These are phyloP conservation scores for Pentalonia nigronervosa DNA, from an alignment of 1,140 invertebrate genomes.

Conservation along the genomic window DNA sequence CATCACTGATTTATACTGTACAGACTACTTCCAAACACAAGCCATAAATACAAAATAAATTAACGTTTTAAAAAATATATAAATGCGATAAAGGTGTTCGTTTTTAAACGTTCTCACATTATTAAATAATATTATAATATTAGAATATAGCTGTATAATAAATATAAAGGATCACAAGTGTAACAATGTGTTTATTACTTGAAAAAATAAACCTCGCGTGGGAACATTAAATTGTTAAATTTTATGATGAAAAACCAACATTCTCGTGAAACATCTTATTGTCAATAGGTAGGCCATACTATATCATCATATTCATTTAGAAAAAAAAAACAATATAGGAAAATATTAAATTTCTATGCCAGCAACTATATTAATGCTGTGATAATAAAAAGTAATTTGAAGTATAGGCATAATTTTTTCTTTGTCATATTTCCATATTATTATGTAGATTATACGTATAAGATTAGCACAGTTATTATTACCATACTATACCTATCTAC, in stretches of 20 bases:
- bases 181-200: not conserved
- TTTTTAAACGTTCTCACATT: not conserved
- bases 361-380: not conserved
- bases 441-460: not conserved
- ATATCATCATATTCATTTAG: not conserved
- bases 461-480: slow-evolving; percentile 30
- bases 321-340: not conserved
- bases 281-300: too few relatives aligned
- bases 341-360: not conserved
- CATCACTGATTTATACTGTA: too few relatives aligned
- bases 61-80: not conserved
- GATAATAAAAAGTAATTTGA: not conserved
- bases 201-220: not conserved
- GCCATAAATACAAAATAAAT: not conserved
- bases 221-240: slow-evolving; percentile 5
- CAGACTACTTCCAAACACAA: not conserved
- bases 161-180: not conserved
- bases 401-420: not conserved
- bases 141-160: not conserved
- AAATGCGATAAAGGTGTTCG: not conserved
- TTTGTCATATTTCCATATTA: not conserved
- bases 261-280: not conserved
- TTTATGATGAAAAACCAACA: not conserved
- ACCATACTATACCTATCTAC: not conserved
- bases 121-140: not conserved